Evolutionary conservation across 2,888 invertebrate species (phyloP).

Genomic region (Sepiola atlantica): DNA sequence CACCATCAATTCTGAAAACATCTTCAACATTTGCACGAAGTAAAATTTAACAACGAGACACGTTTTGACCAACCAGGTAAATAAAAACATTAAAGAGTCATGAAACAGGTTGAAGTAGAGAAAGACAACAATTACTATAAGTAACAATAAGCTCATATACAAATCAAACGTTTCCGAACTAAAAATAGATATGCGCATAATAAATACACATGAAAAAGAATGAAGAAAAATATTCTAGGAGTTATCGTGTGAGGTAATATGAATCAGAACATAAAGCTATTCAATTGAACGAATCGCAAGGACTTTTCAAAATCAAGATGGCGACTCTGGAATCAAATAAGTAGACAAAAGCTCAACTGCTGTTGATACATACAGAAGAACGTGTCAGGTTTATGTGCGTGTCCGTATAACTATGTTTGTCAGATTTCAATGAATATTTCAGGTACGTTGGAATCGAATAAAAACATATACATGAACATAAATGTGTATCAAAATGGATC

Average conservation of each 20-base stretch:
- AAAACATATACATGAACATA: not conserved
- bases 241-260: not conserved
- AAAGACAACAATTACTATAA: not conserved
- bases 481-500: not conserved
- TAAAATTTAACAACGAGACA: not conserved
- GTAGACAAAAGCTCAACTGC: not conserved
- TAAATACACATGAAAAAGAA: not conserved
- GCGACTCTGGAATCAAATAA: not conserved
- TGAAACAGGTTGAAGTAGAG: not conserved
- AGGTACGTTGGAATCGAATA: not conserved
- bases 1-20: not conserved
- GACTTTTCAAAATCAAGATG: not conserved
- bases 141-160: not conserved
- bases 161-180: not conserved
- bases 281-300: not conserved
- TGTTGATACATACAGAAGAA: not conserved
- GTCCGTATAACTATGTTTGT: not conserved
- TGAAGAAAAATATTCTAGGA: not conserved
- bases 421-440: not conserved
- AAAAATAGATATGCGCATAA: not conserved
- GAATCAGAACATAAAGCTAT: not conserved
- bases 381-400: not conserved
- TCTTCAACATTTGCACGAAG: not conserved
- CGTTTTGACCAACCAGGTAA: not conserved
- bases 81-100: not conserved